These are phyloP conservation scores for Phenganax marumi DNA, from an alignment of 92 coral and sea anemone genomes.

Conservation along the genomic window DNA sequence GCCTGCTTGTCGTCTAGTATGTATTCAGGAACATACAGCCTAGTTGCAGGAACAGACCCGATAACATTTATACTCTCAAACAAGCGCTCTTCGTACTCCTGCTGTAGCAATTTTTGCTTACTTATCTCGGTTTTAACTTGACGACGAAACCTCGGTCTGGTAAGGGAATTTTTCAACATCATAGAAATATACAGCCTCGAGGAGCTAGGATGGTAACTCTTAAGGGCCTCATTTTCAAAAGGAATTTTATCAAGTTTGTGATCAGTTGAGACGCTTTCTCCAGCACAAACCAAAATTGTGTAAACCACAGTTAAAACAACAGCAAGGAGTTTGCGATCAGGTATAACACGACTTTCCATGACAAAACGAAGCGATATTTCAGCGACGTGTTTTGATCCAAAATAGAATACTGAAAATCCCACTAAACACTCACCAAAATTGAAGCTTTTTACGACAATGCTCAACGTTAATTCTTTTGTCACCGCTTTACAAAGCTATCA, in stretches of 20 bases:
- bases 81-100: slow-evolving; percentile 16
- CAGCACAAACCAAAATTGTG: not conserved
- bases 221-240: not conserved
- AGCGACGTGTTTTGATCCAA: not conserved
- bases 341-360: not conserved
- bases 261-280: not conserved
- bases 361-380: slow-evolving; percentile 14
- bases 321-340: slow-evolving; percentile 17
- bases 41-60: slow-evolving; percentile 24
- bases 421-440: slow-evolving; percentile 15
- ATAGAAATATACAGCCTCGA: slow-evolving; percentile 1
- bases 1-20: not conserved
- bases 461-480: not conserved
- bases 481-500: not conserved
- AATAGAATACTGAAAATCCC: not conserved
- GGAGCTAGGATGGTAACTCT: not conserved
- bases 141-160: not conserved
- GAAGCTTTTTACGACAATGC: not conserved
- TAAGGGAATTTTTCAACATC: slow-evolving; percentile 15
- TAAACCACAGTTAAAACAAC: slow-evolving; percentile 11
- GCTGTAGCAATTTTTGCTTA: not conserved
- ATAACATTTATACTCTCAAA: slow-evolving; percentile 17
- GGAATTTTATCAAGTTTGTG: not conserved
- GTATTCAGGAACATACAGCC: slow-evolving; percentile 34
- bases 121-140: not conserved